A percentile compares a stretch with the other conserved stretches of the same genome.
phyloP scores from a whole-genome alignment of 2,797 vertebrate species.

The Triplophysa bombifrons region DNA sequence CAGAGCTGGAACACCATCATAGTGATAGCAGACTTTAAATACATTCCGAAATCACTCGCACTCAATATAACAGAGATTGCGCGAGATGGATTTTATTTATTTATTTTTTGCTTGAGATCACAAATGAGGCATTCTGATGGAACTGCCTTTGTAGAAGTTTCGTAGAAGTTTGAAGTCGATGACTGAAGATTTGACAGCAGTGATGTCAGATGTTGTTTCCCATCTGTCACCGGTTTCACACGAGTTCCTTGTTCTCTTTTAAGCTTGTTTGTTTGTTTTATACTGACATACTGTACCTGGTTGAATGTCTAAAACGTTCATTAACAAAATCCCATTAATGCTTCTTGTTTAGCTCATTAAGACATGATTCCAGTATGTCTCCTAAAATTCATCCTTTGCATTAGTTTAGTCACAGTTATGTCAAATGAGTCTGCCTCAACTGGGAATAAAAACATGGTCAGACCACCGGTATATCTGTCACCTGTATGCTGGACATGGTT shows the following conservation, averaged over 20 bases:
- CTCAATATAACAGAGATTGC: conserved; percentile 5
- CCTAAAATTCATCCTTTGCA: not conserved
- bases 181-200: conserved; percentile 31
- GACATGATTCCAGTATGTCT: not conserved
- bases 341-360: not conserved
- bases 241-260: conserved; percentile 42
- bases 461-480: conserved; percentile 39
- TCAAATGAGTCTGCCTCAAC: not conserved
- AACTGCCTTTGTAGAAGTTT: conserved; percentile 20
- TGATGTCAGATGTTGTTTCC: conserved; percentile 38
- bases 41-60: not conserved
- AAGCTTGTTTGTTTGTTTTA: conserved; percentile 29
- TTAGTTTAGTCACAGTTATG: not conserved
- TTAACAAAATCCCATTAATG: conserved; percentile 7
- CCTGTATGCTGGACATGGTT: conserved; percentile 46
- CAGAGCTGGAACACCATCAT: conserved; percentile 13
- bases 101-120: not conserved
- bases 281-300: conserved; percentile 2
- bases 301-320: conserved; percentile 14
- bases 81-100: not conserved
- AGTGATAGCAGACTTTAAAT: conserved; percentile 1
- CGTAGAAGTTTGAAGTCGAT: conserved; percentile 23
- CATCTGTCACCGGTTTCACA: conserved; percentile 27
- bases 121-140: conserved; percentile 33
- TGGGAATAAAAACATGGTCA: conserved; percentile 5